These are phyloP conservation scores for Nasonia longicornis DNA, from an alignment of 1,140 invertebrate species.

Conservation along the genomic window DNA sequence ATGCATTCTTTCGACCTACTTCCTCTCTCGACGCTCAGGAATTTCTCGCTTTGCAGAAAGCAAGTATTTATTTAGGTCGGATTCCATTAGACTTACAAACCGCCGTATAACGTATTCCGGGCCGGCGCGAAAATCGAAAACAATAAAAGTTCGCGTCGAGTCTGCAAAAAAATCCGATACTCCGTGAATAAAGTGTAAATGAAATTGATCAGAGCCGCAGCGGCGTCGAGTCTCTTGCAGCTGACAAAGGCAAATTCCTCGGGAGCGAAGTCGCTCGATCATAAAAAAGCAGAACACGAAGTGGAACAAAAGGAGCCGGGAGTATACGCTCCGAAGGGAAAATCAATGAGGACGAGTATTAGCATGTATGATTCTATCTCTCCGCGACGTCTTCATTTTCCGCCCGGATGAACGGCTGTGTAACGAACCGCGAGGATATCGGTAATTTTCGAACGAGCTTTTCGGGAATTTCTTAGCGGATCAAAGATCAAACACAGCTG, in stretches of 20 bases:
- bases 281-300: not conserved
- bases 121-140: not conserved
- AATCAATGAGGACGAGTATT: conserved; percentile 25
- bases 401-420: not conserved
- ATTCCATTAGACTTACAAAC: conserved; percentile 3
- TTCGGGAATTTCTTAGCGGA: not conserved
- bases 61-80: not conserved
- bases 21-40: not conserved
- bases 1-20: no score
- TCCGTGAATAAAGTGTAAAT: not conserved
- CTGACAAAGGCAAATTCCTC: not conserved
- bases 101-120: not conserved
- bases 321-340: not conserved
- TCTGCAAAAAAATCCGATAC: not conserved
- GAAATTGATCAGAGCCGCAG: not conserved
- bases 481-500: not conserved
- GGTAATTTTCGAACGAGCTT: no score
- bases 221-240: no score
- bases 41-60: not conserved
- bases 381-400: conserved; percentile 28
- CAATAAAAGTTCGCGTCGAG: not conserved
- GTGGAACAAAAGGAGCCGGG: not conserved
- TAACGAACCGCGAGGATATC: not conserved
- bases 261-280: not conserved
- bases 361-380: conserved; percentile 26